Evolutionary conservation across 2,113 vertebrate species (phyloP).

Genomic region (Piprites chloris): DNA sequence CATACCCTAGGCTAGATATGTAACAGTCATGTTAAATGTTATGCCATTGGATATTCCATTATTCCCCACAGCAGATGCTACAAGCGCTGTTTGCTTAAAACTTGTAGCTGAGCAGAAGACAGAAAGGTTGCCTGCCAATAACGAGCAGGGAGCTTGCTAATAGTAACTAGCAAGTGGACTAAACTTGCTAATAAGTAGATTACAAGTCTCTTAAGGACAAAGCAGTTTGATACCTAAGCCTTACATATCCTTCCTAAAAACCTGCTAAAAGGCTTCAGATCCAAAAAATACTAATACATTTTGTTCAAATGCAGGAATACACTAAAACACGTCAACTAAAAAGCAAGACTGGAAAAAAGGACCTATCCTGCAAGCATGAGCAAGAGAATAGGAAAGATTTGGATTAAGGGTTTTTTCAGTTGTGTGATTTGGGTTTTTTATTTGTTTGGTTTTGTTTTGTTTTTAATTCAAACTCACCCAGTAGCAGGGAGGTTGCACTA

Average conservation of each 20-base stretch:
- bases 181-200: background rate
- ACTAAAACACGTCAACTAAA: background rate
- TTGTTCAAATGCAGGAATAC: background rate
- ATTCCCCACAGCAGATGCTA: background rate
- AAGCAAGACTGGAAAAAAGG: background rate
- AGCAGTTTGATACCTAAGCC: background rate
- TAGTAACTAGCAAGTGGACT: background rate
- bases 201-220: background rate
- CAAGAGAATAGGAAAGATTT: background rate
- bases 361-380: background rate
- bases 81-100: background rate
- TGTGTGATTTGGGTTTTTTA: background rate
- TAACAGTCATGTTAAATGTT: background rate
- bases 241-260: background rate
- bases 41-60: background rate
- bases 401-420: background rate
- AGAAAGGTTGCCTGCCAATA: background rate
- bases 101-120: background rate
- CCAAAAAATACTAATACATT: background rate
- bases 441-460: background rate
- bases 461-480: background rate
- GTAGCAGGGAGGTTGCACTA: background rate
- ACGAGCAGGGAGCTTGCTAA: background rate
- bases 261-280: background rate
- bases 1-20: accelerated